Conservation (phyloP, 2,797 vertebrate genomes). For the Poecilia picta region DNA sequence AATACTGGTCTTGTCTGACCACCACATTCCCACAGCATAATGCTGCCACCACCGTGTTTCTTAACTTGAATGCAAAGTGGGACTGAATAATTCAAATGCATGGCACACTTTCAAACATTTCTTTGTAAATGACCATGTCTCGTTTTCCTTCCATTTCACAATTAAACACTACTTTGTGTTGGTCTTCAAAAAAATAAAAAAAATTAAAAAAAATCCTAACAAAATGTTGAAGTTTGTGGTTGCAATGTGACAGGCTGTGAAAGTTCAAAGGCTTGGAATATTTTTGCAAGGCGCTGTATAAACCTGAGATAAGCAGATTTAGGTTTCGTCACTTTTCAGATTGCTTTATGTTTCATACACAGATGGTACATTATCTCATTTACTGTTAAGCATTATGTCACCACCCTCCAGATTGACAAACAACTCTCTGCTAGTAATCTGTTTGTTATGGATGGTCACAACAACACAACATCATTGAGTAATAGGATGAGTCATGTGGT, state of each 20-base stretch:
- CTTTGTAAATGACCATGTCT: neutral
- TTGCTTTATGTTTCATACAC: constrained; percentile 30
- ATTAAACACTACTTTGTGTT: neutral
- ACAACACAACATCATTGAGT: constrained; percentile 77
- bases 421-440: constrained; percentile 71
- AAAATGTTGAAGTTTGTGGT: neutral
- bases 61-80: too few relatives aligned
- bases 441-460: constrained; percentile 79
- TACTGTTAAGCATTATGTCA: constrained; percentile 78
- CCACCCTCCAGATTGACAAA: constrained; percentile 73
- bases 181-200: neutral
- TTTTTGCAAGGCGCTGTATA: constrained; percentile 1
- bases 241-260: neutral
- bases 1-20: neutral
- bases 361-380: constrained; percentile 71
- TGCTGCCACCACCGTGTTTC: neutral
- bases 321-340: constrained; percentile 14
- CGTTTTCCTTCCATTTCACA: neutral
- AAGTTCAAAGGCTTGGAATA: neutral
- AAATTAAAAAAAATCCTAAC: neutral
- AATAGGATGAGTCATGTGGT: constrained; percentile 80
- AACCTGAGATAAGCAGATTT: neutral
- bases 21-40: neutral
- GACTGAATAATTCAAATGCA: neutral
- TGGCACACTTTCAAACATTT: neutral